Conservation (phyloP, 2,888 invertebrate genomes). For the Mesorhabditis belari region DNA sequence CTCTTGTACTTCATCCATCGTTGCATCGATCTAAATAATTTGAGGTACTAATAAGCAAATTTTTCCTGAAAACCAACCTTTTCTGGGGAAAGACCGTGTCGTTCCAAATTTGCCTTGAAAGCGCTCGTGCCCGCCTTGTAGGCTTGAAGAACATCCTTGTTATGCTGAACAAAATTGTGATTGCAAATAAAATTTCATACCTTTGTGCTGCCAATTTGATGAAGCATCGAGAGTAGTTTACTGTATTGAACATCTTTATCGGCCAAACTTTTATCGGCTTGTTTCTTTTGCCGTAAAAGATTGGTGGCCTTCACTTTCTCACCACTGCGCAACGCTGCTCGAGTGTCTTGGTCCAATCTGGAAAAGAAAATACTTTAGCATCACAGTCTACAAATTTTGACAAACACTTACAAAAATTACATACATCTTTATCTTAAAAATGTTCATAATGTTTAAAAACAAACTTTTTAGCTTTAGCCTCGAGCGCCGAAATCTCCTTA, state of each 20-base stretch:
- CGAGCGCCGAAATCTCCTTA: constrained; percentile 37
- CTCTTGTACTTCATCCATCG: constrained; percentile 45
- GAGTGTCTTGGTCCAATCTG: constrained; percentile 31
- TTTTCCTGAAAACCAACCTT: constrained; percentile 20
- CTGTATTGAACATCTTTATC: constrained; percentile 48
- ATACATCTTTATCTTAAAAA: not conserved
- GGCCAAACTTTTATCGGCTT: constrained; percentile 39
- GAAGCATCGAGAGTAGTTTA: constrained; percentile 38
- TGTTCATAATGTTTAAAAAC: not conserved
- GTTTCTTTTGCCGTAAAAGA: constrained; percentile 36
- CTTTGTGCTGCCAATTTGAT: constrained; percentile 42
- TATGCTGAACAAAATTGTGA: constrained; percentile 21
- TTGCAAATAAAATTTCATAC: constrained; percentile 3
- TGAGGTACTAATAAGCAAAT: not conserved
- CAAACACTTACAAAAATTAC: not conserved
- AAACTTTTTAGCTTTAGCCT: constrained; percentile 31
- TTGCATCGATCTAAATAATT: constrained; percentile 35
- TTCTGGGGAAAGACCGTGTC: constrained; percentile 45
- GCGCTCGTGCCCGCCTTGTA: constrained; percentile 42
- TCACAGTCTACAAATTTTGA: not conserved
- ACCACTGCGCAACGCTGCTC: constrained; percentile 27
- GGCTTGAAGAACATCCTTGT: constrained; percentile 44
- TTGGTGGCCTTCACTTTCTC: constrained; percentile 35
- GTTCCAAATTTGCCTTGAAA: constrained; percentile 40
- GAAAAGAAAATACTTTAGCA: constrained; percentile 1